Conservation (phyloP, 1,140 invertebrate genomes). For the Halesus radiatus region DNA sequence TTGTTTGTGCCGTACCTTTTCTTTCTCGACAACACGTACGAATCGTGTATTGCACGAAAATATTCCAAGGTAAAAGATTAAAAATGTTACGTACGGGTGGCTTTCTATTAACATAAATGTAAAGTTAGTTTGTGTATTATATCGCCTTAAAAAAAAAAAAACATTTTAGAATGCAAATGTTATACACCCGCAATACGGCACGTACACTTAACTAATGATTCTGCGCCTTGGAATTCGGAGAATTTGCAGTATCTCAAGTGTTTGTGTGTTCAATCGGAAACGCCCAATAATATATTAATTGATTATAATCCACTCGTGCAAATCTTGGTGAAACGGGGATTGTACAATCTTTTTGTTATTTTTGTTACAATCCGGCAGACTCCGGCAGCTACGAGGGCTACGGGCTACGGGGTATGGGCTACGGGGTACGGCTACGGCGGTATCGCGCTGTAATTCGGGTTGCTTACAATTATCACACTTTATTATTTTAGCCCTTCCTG, state of each 20-base stretch:
- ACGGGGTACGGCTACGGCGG: no score
- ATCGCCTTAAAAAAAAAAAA: conserved; percentile 16
- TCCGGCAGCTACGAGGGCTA: no score
- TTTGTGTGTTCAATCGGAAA: neutral
- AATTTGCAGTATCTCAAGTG: conserved; percentile 3
- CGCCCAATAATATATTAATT: neutral
- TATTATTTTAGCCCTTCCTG: no score
- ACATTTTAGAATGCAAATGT: conserved; percentile 1
- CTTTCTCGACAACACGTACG: conserved; percentile 31
- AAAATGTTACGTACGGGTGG: conserved; percentile 34
- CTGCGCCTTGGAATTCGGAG: neutral
- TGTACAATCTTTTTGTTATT: no score
- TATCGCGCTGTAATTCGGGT: no score
- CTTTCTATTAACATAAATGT: conserved; percentile 32
- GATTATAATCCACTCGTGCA: neutral
- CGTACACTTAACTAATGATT: neutral
- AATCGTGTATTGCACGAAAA: conserved; percentile 30
- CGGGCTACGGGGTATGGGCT: no score
- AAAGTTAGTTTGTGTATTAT: conserved; percentile 30
- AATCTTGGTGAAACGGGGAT: no score
- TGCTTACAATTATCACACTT: no score
- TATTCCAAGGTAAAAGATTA: conserved; percentile 44
- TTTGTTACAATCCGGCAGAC: no score
- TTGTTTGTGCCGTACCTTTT: conserved; percentile 16
- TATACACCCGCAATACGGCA: conserved; percentile 5